Evolutionary conservation across 2,797 vertebrate genomes (phyloP), one percentile per base, ranked within the genome.

Genomic region (Tamandua tetradactyla): DNA sequence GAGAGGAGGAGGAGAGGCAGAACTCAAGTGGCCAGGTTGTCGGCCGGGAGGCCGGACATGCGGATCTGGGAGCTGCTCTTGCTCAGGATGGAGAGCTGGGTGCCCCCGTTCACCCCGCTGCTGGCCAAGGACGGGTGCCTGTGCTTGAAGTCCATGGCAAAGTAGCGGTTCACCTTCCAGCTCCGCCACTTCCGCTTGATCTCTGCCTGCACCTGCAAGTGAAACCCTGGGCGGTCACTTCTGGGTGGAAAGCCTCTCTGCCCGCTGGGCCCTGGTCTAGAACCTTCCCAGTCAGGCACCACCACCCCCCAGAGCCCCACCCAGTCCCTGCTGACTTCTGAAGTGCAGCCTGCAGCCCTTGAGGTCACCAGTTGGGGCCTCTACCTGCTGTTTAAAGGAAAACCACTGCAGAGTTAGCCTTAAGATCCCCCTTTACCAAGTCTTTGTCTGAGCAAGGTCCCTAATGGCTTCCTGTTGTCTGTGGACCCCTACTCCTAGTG

Each of bases 1-100:
- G 55, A 22, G 61, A 64, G 49, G 82, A 5, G 2, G 81, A 40
- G 75, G 55, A 15, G 52, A 17, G 47, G 7, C 32, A 49, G 14
- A 78, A 84, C 93, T 99, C 99, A 99, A 98, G 99, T 99, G 3
- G 99, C 99, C 97, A 99, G 98, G 91, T 99, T 99, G 98, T 99
- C 99, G 0, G 99, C 99, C 96, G 99, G 99, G 72, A 99, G 99
- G 98, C 99, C 99, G 95, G 99, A 99, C 99, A 99, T 99, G 93
- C 99, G 99, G 96, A 99, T 99, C 99, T 99, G 99, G 69, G 99
- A 99, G 98, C 99, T 99, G 99, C 99, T 99, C 98, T 99, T 99
- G 99, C 99, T 99, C 97, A 99, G 99, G 98, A 99, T 99, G 97
- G 99, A 99, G 96, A 99, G 98, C 98, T 99, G 99, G 66, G 99